These are phyloP conservation scores for Euproctis similis DNA, from an alignment of 2,888 invertebrate genomes.

Conservation along the genomic window DNA sequence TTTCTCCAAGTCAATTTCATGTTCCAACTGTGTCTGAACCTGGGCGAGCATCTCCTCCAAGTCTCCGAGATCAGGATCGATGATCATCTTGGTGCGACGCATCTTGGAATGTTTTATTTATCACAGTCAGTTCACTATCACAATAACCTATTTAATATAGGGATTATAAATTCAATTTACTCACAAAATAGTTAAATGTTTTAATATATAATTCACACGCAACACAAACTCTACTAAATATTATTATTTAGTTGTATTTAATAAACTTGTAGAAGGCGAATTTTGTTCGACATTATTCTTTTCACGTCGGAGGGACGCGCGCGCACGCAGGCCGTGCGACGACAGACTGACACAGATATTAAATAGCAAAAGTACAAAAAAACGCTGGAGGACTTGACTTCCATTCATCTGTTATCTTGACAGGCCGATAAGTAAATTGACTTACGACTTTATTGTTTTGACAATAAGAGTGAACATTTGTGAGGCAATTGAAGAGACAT, in stretches of 20 bases:
- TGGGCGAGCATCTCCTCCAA: conserved; percentile 68
- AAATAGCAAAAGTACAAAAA: no score
- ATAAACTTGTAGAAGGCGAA: no score
- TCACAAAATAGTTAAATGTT: background rate
- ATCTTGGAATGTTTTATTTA: conserved; percentile 29
- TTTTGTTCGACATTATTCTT: no score
- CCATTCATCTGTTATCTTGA: no score
- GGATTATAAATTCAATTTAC: background rate
- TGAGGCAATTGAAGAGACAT: conserved; percentile 17
- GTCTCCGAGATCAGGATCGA: conserved; percentile 65
- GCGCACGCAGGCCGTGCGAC: no score
- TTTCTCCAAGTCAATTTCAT: conserved; percentile 61
- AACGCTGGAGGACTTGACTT: no score
- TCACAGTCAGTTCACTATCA: conserved; percentile 19
- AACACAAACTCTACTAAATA: background rate
- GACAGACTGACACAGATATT: conserved; percentile 12
- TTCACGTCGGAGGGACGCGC: no score
- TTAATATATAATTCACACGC: conserved; percentile 5
- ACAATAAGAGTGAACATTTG: conserved; percentile 13
- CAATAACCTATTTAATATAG: background rate
- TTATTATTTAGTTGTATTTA: no score
- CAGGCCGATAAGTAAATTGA: no score
- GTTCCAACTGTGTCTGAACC: conserved; percentile 63
- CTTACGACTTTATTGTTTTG: conserved; percentile 13
- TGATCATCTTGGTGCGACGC: conserved; percentile 54